Evolutionary conservation across 2,888 invertebrate species (phyloP).

Genomic region (Apotomis betuletana): DNA sequence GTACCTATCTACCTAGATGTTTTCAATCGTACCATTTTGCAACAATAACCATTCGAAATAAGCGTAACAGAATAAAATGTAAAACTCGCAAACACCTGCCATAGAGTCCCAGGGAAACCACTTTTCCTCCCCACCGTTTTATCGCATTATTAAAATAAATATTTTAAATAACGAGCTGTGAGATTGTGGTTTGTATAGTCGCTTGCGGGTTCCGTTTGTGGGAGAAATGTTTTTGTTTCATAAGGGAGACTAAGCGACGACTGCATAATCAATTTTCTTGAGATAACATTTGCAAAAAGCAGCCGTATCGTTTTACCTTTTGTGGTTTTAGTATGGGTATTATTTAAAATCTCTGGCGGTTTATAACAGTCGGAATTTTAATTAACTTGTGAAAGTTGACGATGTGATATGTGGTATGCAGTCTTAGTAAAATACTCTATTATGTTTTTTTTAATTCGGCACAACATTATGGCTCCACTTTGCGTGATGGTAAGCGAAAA

Average conservation of each 20-base stretch:
- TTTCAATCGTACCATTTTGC: not conserved
- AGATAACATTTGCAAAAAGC: constrained; percentile 35
- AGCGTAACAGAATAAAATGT: not conserved
- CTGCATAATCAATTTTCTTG: constrained; percentile 47
- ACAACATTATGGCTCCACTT: too few species aligned
- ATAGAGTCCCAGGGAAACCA: constrained; percentile 35
- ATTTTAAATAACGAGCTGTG: constrained; percentile 60
- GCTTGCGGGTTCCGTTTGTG: constrained; percentile 54
- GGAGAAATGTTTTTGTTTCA: constrained; percentile 55
- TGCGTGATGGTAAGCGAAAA: too few species aligned
- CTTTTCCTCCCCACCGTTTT: constrained; percentile 47
- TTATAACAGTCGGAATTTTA: too few species aligned
- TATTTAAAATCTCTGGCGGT: not conserved
- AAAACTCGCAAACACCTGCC: constrained; percentile 3
- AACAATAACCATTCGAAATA: not conserved
- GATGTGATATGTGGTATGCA: too few species aligned
- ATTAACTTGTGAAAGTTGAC: too few species aligned
- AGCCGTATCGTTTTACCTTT: constrained; percentile 12
- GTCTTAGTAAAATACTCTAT: too few species aligned
- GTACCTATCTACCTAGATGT: not conserved
- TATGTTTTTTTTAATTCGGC: too few species aligned
- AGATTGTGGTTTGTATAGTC: constrained; percentile 53
- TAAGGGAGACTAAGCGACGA: constrained; percentile 48
- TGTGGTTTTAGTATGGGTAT: constrained; percentile 2
- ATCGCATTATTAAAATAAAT: constrained; percentile 62